Percentiles rank a stretch among this genome's conserved stretches.
Evolutionary conservation across 30 jellyfish, hydroid and myxozoan genomes (phyloP).

Genomic region (Turritopsis dohrnii): DNA sequence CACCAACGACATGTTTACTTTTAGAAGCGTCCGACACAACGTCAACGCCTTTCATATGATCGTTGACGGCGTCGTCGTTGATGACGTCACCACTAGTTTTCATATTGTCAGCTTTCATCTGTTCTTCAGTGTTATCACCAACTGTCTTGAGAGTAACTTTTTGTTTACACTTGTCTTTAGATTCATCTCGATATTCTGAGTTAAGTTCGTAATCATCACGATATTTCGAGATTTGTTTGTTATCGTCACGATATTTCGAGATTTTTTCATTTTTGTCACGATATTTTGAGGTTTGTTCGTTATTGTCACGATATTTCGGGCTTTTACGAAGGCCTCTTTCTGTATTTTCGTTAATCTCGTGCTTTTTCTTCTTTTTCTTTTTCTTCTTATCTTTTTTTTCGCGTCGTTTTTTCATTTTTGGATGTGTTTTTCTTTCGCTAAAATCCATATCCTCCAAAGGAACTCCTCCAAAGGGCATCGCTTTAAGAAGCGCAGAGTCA

Average conservation of each 20-base stretch:
- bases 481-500: not conserved
- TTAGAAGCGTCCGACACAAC: not conserved
- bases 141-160: not conserved
- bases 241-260: not conserved
- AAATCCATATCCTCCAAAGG: not conserved
- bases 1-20: not conserved
- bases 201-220: too few relatives aligned
- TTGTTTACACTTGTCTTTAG: not conserved
- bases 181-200: not conserved
- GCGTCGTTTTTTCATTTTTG: not conserved
- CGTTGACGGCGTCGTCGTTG: not conserved
- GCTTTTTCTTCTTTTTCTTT: not conserved
- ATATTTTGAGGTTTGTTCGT: not conserved
- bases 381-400: conserved; percentile 10
- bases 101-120: not conserved
- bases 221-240: not conserved
- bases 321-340: not conserved
- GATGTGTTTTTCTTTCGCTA: not conserved
- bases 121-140: not conserved
- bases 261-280: not conserved
- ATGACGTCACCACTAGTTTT: not conserved
- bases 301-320: not conserved
- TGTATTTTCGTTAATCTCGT: not conserved
- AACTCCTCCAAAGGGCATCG: conserved; percentile 6
- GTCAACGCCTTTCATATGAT: not conserved